Evolutionary conservation across 2,797 vertebrate genomes (phyloP), one percentile per base, ranked within the genome.

Genomic region (Phrynocephalus forsythii): DNA sequence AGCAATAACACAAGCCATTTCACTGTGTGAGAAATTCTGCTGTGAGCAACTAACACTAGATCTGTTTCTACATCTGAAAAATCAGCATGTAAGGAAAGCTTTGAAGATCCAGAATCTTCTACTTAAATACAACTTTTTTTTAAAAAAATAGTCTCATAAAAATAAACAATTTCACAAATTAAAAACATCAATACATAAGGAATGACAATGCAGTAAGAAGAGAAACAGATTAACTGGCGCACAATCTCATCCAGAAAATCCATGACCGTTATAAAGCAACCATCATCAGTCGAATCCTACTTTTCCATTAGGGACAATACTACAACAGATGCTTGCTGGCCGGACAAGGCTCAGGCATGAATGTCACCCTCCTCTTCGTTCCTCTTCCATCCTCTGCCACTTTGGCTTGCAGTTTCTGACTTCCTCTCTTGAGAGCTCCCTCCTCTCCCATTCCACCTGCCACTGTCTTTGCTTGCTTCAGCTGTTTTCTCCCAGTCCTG

Each of bases 141-240:
- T 82, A 90, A 91, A 38, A n/a, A 18, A 0, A 0, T 33, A 6
- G 88, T 81, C 11, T 82, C 56, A 56, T 87, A 86, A 72, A 90
- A 87, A 88, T 82, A 86, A 0, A 0, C 82, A 30, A 81, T 60
- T 69, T 86, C 92, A 92, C 78, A 75, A 88, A 86, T 75, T 33
- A 63, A 87, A 67, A 88, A 56, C 82, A 84, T 85, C 60, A 81
- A 85, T 84, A 48, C 91, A 26, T 79, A 93, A 50, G 30, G 88
- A 77, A 28, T 67, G 2, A 81, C 86, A 56, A 82, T 78, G 79
- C 86, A 56, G 80, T 78, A 18, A 83, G 11, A 18, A 26, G 63
- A 87, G 88, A 56, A 90, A 84, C 0, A 1, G 63, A 84, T 26
- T 71, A n/a, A 9, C 89, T 48, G 88, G 84, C 2, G 3, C 2